A percentile compares a stretch with the other conserved stretches of the same genome.
phyloP scores from a whole-genome alignment of 2,888 invertebrate genomes.

The Encarsia formosa region DNA sequence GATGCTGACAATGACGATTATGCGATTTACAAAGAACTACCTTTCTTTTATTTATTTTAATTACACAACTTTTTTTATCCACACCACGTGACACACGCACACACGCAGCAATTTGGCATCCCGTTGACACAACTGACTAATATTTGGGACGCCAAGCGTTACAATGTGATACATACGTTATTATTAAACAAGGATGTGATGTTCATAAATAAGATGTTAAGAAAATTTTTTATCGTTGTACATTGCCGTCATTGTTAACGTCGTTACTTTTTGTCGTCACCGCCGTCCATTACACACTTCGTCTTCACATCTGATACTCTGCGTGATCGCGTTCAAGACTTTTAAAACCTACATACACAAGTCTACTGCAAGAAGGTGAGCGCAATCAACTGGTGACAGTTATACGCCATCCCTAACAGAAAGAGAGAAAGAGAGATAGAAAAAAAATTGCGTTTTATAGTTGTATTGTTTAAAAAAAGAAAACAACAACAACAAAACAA shows the following conservation, averaged over 20 bases:
- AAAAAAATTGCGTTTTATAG: no score
- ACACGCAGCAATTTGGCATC: conserved; percentile 12
- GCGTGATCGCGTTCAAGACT: conserved; percentile 8
- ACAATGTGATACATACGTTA: conserved; percentile 19
- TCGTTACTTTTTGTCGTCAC: conserved; percentile 12
- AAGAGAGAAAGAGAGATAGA: conserved; percentile 10
- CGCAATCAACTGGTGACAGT: not conserved
- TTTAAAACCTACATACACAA: not conserved
- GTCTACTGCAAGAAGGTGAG: conserved; percentile 20
- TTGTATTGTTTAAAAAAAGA: not conserved
- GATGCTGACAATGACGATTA: no score
- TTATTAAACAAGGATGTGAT: conserved; percentile 4
- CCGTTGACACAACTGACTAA: not conserved
- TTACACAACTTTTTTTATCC: no score
- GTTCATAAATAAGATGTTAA: no score
- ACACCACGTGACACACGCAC: conserved; percentile 3
- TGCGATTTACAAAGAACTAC: no score
- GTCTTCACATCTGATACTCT: not conserved
- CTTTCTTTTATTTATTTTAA: no score
- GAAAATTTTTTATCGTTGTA: not conserved
- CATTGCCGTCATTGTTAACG: conserved; percentile 1
- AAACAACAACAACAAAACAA: conserved; percentile 8
- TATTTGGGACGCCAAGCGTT: conserved; percentile 1
- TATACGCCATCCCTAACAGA: no score
- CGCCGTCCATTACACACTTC: conserved; percentile 11